Evolutionary conservation across 2,113 vertebrate species (phyloP).

Genomic region (Terrapene triunguis): DNA sequence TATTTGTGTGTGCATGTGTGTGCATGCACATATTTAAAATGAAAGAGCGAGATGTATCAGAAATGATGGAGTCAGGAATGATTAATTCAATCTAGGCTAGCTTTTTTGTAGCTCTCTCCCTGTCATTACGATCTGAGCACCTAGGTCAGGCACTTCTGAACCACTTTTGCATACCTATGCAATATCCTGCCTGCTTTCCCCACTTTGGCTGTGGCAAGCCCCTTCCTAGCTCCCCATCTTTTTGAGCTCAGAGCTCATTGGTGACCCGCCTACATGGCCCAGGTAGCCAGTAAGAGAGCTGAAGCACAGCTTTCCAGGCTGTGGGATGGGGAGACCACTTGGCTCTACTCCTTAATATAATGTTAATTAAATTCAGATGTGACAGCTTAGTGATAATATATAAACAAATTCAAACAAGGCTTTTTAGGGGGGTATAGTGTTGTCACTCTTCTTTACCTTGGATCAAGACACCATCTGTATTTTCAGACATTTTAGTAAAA

Average conservation of each 20-base stretch:
- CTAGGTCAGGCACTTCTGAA: neutral
- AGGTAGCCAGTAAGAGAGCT: neutral
- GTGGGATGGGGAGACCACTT: neutral
- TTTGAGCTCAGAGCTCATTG: neutral
- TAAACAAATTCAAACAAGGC: neutral
- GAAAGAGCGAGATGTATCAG: neutral
- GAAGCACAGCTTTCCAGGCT: neutral
- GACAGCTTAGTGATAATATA: neutral
- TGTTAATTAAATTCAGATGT: conserved; percentile 26
- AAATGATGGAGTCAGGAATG: neutral
- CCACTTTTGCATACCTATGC: neutral
- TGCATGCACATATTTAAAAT: neutral
- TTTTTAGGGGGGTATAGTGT: neutral
- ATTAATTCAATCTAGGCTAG: neutral
- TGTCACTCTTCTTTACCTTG: conserved; percentile 53
- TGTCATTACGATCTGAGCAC: rapidly evolving
- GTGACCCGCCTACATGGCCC: neutral
- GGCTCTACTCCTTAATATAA: neutral
- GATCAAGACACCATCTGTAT: conserved; percentile 1
- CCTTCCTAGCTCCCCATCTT: neutral
- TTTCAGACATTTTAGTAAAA: conserved; percentile 54
- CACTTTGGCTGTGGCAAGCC: neutral
- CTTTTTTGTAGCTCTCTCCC: neutral
- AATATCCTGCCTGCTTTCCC: neutral
- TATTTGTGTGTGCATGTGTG: neutral